A percentile compares a stretch with the other conserved stretches of the same genome.
Evolutionary conservation across 2,888 invertebrate species (phyloP).

Genomic region (Melieria picta): DNA sequence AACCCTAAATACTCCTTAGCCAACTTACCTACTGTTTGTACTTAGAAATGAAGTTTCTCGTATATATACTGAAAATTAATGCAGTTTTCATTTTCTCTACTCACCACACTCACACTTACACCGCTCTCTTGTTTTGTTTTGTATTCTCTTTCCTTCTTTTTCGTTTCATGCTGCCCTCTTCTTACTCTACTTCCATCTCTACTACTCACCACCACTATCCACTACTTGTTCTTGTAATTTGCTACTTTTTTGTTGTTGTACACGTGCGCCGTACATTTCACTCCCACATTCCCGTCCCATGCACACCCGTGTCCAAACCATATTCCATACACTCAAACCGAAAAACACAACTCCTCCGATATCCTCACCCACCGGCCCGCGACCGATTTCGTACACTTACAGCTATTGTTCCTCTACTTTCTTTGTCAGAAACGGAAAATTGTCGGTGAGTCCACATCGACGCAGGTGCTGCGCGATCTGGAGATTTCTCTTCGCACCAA

Average conservation of each 20-base stretch:
- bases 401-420: slow-evolving; percentile 67
- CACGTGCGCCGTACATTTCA: slow-evolving; percentile 7
- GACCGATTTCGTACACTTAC: slow-evolving; percentile 56
- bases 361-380: slow-evolving; percentile 22
- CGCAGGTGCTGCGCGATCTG: slow-evolving; percentile 96
- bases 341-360: background rate
- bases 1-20: too few species aligned
- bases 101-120: slow-evolving; percentile 50
- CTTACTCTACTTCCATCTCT: slow-evolving; percentile 9
- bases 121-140: slow-evolving; percentile 25
- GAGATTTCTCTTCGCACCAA: slow-evolving; percentile 99
- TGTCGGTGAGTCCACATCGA: slow-evolving; percentile 96
- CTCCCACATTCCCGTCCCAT: background rate
- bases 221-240: slow-evolving; percentile 32
- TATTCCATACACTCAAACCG: background rate
- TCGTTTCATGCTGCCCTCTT: slow-evolving; percentile 27
- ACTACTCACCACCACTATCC: background rate
- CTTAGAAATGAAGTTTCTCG: slow-evolving; percentile 21
- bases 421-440: slow-evolving; percentile 93
- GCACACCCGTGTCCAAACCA: background rate
- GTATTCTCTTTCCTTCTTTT: slow-evolving; percentile 34
- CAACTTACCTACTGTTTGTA: too few species aligned
- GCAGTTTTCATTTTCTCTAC: slow-evolving; percentile 55
- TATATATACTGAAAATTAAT: slow-evolving; percentile 53
- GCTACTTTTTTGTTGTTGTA: slow-evolving; percentile 8